Percentiles rank a stretch among this genome's conserved stretches.
Evolutionary conservation across 2,797 vertebrate genomes (phyloP).

Genomic region (Artibeus lituratus): DNA sequence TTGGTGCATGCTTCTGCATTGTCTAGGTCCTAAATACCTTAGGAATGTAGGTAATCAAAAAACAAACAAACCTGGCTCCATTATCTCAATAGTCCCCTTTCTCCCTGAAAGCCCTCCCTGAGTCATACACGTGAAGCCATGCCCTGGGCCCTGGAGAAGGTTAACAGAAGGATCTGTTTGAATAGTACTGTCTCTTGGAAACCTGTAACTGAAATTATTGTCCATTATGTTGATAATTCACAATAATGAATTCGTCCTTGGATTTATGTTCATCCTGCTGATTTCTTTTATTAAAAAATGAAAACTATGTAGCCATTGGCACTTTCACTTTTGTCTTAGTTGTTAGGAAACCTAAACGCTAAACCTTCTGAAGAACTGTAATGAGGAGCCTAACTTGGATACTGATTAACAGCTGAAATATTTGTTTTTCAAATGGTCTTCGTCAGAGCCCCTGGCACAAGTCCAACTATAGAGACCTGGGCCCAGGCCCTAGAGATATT

Average conservation of each 20-base stretch:
- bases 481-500: too few relatives aligned
- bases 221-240: background rate
- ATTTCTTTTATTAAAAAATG: constrained; percentile 38
- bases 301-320: background rate
- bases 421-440: background rate
- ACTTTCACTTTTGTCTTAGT: background rate
- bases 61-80: constrained; percentile 42
- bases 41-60: constrained; percentile 67
- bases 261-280: constrained; percentile 4
- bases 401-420: background rate
- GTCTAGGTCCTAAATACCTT: constrained; percentile 2
- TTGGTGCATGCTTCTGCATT: background rate
- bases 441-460: background rate
- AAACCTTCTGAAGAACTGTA: background rate
- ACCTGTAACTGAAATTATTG: background rate
- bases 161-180: background rate
- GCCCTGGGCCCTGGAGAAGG: background rate
- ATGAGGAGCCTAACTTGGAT: background rate
- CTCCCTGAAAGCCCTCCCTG: background rate
- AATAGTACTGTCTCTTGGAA: background rate
- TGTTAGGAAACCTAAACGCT: background rate
- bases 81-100: background rate
- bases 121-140: background rate
- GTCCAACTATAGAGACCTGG: background rate
- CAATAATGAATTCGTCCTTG: background rate